Evolutionary conservation across 2,797 vertebrate species (phyloP).

Genomic region (Neolamprologus multifasciatus): DNA sequence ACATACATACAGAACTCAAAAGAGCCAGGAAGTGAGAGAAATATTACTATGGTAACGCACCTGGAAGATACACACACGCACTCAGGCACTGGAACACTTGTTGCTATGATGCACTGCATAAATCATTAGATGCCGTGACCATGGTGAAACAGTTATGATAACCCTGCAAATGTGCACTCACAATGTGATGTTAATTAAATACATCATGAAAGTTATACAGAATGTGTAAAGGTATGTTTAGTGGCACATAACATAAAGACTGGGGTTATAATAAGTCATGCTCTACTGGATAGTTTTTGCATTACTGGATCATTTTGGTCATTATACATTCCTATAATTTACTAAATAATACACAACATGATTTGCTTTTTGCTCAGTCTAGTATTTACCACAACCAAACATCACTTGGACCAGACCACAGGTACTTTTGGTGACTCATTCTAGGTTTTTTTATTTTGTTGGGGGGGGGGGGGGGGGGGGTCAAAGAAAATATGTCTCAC

Average conservation of each 20-base stretch:
- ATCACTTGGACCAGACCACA: neutral
- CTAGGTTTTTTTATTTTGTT: neutral
- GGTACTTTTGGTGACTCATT: neutral
- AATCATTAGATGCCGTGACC: neutral
- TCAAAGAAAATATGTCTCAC: neutral
- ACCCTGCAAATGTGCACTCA: neutral
- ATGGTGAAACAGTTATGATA: neutral
- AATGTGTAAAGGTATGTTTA: neutral
- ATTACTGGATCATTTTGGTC: neutral
- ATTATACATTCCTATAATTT: neutral
- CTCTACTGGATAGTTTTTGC: neutral
- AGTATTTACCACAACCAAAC: neutral
- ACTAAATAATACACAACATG: neutral
- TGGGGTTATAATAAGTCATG: neutral
- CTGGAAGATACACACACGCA: neutral
- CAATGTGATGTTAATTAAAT: neutral
- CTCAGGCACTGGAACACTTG: neutral
- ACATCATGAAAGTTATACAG: neutral
- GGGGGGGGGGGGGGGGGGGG: neutral
- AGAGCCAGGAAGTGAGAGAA: conserved; percentile 35
- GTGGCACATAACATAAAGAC: neutral
- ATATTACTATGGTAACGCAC: conserved; percentile 57
- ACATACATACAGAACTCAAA: conserved; percentile 33
- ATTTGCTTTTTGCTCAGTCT: neutral
- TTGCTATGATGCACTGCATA: conserved; percentile 11